Evolutionary conservation across 2,797 vertebrate genomes (phyloP).

Genomic region (Gouania willdenowi): DNA sequence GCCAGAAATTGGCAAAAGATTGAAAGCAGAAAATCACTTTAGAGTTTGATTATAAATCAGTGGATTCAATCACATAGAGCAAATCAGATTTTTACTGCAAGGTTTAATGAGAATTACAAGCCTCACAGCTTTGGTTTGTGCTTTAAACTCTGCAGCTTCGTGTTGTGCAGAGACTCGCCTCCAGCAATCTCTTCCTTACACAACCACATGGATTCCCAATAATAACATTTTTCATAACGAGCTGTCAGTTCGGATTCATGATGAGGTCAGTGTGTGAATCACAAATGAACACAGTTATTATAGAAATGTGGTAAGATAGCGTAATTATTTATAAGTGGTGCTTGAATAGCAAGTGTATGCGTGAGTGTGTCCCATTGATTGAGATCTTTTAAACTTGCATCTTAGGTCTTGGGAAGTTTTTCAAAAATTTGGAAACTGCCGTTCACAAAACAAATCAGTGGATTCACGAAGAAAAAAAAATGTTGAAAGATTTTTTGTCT

Average conservation of each 20-base stretch:
- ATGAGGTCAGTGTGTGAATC: constrained; percentile 39
- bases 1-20: too few species aligned
- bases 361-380: constrained; percentile 20
- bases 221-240: constrained; percentile 43
- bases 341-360: constrained; percentile 27
- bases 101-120: constrained; percentile 28
- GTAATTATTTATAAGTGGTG: constrained; percentile 64
- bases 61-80: not conserved
- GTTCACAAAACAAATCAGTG: constrained; percentile 53
- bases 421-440: constrained; percentile 56
- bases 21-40: too few species aligned
- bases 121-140: constrained; percentile 45
- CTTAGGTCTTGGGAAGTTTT: constrained; percentile 57
- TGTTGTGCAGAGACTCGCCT: constrained; percentile 11
- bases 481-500: constrained; percentile 34
- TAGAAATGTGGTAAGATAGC: constrained; percentile 43
- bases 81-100: constrained; percentile 12
- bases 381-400: constrained; percentile 40
- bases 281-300: constrained; percentile 57
- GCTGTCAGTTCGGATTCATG: constrained; percentile 46
- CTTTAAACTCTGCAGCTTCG: constrained; percentile 24
- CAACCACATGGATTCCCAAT: constrained; percentile 26
- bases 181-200: constrained; percentile 27
- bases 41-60: too few species aligned
- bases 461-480: constrained; percentile 57